Percentiles rank a stretch among this genome's conserved stretches.
Conservation (phyloP, 2,113 vertebrate species). For the Lepus americanus region DNA sequence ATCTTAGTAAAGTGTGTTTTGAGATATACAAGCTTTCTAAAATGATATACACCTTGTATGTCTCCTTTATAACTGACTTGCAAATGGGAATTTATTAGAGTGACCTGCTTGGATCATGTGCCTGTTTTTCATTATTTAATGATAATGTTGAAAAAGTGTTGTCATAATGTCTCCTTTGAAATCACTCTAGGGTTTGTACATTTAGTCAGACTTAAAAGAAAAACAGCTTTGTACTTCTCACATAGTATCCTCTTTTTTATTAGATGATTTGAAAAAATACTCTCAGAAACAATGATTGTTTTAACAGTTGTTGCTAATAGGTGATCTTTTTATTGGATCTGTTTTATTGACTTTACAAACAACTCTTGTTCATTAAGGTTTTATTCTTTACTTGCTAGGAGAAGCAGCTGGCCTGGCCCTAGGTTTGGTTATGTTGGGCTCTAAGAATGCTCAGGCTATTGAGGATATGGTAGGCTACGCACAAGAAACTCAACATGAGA, state of each 20-base stretch:
- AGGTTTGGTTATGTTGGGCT: slow-evolving; percentile 98
- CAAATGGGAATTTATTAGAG: slow-evolving; percentile 1
- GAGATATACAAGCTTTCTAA: background rate
- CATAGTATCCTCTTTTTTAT: slow-evolving; percentile 1
- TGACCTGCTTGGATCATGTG: background rate
- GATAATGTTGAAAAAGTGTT: background rate
- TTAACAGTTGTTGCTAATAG: background rate
- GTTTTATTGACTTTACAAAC: slow-evolving; percentile 41
- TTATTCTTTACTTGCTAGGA: slow-evolving; percentile 86
- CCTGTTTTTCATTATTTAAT: background rate
- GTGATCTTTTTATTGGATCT: background rate
- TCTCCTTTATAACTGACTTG: slow-evolving; percentile 9
- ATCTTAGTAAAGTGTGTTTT: slow-evolving; percentile 15
- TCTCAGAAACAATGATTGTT: background rate
- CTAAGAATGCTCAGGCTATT: slow-evolving; percentile 98
- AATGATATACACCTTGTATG: background rate
- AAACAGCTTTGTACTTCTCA: background rate
- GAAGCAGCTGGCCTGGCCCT: slow-evolving; percentile 97
- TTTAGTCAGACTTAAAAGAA: slow-evolving; percentile 57
- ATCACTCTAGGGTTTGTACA: background rate
- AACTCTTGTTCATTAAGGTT: slow-evolving; percentile 31
- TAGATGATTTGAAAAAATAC: slow-evolving; percentile 12
- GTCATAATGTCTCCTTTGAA: slow-evolving; percentile 1
- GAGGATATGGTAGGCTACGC: slow-evolving; percentile 99
- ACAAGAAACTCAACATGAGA: slow-evolving; percentile 99